Conservation (phyloP, 2,113 vertebrate species). For the Anarrhichthys ocellatus region DNA sequence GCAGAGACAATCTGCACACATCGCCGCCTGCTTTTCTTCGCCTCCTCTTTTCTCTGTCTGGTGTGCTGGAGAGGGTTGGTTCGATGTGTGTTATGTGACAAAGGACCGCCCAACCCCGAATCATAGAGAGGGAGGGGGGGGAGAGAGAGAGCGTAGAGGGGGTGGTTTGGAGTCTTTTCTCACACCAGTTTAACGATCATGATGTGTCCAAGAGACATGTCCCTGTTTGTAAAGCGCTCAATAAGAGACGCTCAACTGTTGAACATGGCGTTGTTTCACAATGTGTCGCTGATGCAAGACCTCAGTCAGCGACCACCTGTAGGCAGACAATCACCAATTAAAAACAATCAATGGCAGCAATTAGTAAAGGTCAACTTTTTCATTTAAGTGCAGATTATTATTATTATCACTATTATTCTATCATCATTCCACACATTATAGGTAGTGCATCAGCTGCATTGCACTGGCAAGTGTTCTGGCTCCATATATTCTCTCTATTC, state of each 20-base stretch:
- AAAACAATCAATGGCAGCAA: background rate
- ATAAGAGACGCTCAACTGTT: constrained; percentile 47
- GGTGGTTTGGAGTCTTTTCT: constrained; percentile 56
- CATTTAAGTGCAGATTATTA: background rate
- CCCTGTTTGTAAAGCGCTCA: constrained; percentile 54
- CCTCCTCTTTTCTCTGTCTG: constrained; percentile 44
- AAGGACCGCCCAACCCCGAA: constrained; percentile 80
- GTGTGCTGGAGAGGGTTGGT: constrained; percentile 45
- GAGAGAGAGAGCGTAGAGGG: too few species aligned
- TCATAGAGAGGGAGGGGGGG: constrained; percentile 40
- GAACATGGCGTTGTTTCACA: constrained; percentile 30
- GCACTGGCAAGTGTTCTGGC: background rate
- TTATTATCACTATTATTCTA: background rate
- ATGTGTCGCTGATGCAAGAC: constrained; percentile 11
- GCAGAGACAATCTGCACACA: constrained; percentile 27
- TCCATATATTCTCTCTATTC: background rate
- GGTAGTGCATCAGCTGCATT: constrained; percentile 17
- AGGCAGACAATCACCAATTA: constrained; percentile 8
- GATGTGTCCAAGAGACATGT: constrained; percentile 59
- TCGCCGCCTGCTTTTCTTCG: constrained; percentile 10
- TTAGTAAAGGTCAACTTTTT: background rate
- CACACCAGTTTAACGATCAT: constrained; percentile 68
- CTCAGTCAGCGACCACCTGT: constrained; percentile 46
- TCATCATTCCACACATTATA: constrained; percentile 4
- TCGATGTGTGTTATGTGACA: constrained; percentile 74